Percentiles rank a stretch among this genome's conserved stretches.
These are phyloP conservation scores for Parnassius orleans DNA, from an alignment of 2,888 invertebrate genomes.

Conservation along the genomic window DNA sequence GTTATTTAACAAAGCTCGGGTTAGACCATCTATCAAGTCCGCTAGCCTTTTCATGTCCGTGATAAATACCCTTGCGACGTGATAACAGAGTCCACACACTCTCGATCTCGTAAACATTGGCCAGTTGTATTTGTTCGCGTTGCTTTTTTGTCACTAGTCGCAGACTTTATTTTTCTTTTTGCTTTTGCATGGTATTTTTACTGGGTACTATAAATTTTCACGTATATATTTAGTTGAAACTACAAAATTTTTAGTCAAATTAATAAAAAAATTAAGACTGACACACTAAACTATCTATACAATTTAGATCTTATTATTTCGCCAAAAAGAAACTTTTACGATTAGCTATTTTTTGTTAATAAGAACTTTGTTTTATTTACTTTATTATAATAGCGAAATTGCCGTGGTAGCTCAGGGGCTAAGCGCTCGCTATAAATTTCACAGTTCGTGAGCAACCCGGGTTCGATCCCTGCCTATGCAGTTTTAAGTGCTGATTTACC, in stretches of 20 bases:
- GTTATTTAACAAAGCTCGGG: conserved; percentile 62
- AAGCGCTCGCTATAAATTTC: too few species aligned
- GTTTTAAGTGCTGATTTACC: too few species aligned
- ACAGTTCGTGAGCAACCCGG: too few species aligned
- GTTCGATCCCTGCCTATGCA: too few species aligned
- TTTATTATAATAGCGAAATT: too few species aligned
- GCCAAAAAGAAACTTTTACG: too few species aligned
- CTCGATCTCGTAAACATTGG: conserved; percentile 30
- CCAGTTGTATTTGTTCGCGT: conserved; percentile 19
- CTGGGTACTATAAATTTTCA: background rate
- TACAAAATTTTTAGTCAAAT: background rate
- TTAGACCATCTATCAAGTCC: conserved; percentile 63
- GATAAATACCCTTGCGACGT: conserved; percentile 58
- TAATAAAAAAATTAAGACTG: background rate
- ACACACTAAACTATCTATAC: background rate
- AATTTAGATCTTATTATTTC: too few species aligned
- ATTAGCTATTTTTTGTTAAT: too few species aligned
- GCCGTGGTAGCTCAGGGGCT: too few species aligned
- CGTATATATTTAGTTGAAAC: background rate
- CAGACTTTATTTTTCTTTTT: conserved; percentile 16
- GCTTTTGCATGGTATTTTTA: conserved; percentile 3
- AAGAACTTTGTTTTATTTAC: too few species aligned
- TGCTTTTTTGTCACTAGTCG: conserved; percentile 18
- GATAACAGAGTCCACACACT: conserved; percentile 42
- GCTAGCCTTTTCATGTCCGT: conserved; percentile 53